These are phyloP conservation scores for Dipodomys stephensi DNA, from an alignment of 2,113 vertebrate genomes.

Conservation along the genomic window DNA sequence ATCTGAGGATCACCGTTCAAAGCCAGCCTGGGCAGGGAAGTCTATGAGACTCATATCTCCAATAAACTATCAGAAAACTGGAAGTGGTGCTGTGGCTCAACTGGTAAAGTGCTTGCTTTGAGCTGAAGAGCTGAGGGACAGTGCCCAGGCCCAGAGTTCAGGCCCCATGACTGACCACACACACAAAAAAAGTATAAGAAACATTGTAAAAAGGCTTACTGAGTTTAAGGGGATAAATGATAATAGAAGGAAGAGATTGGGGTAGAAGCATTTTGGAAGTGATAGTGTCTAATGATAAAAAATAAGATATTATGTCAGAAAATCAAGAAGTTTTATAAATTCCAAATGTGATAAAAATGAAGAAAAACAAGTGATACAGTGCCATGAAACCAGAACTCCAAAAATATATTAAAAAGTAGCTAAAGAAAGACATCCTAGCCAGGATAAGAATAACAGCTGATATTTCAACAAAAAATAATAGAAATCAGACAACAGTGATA, in stretches of 20 bases:
- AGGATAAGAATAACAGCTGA: not conserved
- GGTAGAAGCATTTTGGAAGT: not conserved
- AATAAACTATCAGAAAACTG: no score
- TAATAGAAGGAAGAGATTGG: not conserved
- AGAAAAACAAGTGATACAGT: not conserved
- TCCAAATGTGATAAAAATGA: not conserved
- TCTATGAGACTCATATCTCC: no score
- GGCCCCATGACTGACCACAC: no score
- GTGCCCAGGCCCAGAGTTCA: no score
- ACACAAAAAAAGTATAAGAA: not conserved
- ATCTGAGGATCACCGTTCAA: no score
- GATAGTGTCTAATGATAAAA: not conserved
- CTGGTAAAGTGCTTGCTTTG: no score
- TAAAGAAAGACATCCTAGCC: not conserved
- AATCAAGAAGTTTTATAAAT: not conserved
- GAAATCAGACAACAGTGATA: slow-evolving; percentile 8
- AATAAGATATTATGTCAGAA: not conserved
- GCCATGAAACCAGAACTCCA: not conserved
- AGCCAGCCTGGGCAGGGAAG: no score
- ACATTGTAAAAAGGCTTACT: not conserved
- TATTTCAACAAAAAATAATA: not conserved
- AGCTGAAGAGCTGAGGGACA: no score
- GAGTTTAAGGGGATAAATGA: not conserved
- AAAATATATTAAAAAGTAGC: slow-evolving; percentile 8
- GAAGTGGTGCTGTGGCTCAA: no score